Evolutionary conservation across 1,140 invertebrate genomes (phyloP).

Genomic region (Semibalanus balanoides): DNA sequence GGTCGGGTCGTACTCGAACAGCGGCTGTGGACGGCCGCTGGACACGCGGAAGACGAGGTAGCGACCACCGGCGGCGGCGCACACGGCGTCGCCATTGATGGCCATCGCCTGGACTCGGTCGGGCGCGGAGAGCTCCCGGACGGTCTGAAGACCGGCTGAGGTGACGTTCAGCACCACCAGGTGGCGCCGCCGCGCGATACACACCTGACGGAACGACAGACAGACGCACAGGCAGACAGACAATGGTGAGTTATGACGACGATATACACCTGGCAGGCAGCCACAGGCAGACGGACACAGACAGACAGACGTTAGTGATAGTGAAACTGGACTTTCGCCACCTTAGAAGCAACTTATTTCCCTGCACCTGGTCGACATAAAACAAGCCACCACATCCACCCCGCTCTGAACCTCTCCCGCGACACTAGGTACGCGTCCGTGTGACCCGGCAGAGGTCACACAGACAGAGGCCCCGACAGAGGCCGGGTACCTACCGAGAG

Average conservation of each 20-base stretch:
- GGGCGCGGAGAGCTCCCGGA: neutral
- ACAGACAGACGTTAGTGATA: too few relatives aligned
- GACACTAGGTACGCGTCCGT: too few relatives aligned
- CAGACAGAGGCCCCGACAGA: too few relatives aligned
- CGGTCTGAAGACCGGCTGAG: neutral
- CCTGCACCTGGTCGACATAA: too few relatives aligned
- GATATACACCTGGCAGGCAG: neutral
- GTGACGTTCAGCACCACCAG: neutral
- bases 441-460: too few relatives aligned
- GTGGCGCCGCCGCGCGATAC: neutral
- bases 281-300: neutral
- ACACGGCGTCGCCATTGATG: neutral
- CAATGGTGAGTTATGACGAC: neutral
- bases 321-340: too few relatives aligned
- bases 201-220: neutral
- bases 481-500: too few relatives aligned
- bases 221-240: neutral
- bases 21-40: neutral
- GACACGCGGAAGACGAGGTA: neutral
- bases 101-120: neutral
- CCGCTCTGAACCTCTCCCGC: too few relatives aligned
- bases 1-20: neutral
- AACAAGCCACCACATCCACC: too few relatives aligned
- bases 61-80: too few relatives aligned
- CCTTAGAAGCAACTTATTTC: too few relatives aligned